Evolutionary conservation across 2,888 invertebrate species (phyloP), one percentile per base, ranked within the genome.

Genomic region (Brenthis ino): DNA sequence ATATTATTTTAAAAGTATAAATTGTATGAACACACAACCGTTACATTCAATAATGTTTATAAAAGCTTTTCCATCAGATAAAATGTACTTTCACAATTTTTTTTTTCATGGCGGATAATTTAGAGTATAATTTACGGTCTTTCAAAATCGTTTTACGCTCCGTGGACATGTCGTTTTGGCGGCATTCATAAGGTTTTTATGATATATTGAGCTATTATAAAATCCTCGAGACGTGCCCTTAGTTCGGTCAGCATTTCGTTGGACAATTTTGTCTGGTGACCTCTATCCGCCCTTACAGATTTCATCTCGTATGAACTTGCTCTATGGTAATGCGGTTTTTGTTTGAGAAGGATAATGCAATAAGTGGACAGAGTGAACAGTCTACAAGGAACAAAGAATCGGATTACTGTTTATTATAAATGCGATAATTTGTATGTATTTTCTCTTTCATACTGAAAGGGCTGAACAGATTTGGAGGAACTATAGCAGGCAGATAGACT

Each of bases 191-290:
- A 69, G 63, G 56, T 56, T 65, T 20, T 63, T 37, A 28, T 69
- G 70, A 74, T 69, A 70, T 71, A 68, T 70, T 57, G 69, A 65
- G 69, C 63, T 67, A 72, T 74, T 68, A 71, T 65, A 72, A 68
- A 71, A 72, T 65, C 24, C 68, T 55, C 57, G 57, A 61, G 61
- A 57, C 60, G 54, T 57, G 47, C 43, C 48, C 64, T 65, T 28
- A 53, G 72, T 65, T 28, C 48, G 72, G 72, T 74, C 74, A 72
- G 69, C 72, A 57, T 58, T 70, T 58, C 16, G 43, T 67, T 20
- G 57, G 61, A 60, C 13, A 16, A 51, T 33, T 63, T 55, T 55
- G 48, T 65, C 64, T 67, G 11, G 28, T 48, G 43, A 60, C 67
- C 70, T 61, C 64, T 57, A 47, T 61, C 13, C 13, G 65, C 43